Evolutionary conservation across 1,140 invertebrate species (phyloP).

Genomic region (Thalassaphorura encarpata): DNA sequence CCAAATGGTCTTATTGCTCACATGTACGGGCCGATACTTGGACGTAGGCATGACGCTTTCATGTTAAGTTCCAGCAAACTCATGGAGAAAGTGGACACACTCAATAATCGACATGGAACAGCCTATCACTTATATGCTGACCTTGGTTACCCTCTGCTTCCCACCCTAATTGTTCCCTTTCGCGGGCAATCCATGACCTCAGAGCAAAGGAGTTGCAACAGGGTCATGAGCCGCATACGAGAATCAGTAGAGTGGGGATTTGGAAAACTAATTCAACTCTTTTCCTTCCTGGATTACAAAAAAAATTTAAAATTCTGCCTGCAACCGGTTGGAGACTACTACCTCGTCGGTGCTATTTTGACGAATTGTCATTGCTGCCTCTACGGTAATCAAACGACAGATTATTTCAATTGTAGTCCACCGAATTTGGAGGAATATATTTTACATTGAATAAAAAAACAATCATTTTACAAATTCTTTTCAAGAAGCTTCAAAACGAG

Average conservation of each 20-base stretch:
- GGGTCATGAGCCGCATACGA: background rate
- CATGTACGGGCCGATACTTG: background rate
- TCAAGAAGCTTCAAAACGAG: background rate
- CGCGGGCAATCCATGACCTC: background rate
- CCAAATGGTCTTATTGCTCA: background rate
- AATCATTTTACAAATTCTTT: background rate
- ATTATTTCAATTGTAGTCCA: background rate
- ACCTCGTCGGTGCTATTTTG: slow-evolving; percentile 1
- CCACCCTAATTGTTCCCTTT: background rate
- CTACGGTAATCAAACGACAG: background rate
- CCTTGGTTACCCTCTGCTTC: background rate
- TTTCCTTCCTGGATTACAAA: slow-evolving; percentile 4
- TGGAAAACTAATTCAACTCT: background rate
- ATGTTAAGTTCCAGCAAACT: background rate
- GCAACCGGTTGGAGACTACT: background rate
- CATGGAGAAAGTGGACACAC: background rate
- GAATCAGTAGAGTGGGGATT: slow-evolving; percentile 9
- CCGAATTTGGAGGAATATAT: slow-evolving; percentile 10
- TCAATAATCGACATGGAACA: background rate
- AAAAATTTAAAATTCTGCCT: background rate
- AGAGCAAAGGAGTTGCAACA: background rate
- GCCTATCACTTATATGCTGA: background rate
- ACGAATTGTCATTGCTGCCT: background rate
- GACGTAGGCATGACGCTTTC: background rate
- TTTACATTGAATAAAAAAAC: background rate